Evolutionary conservation across 35 echinoderm and acorn worm species (phyloP).

Genomic region (Anneissia japonica): DNA sequence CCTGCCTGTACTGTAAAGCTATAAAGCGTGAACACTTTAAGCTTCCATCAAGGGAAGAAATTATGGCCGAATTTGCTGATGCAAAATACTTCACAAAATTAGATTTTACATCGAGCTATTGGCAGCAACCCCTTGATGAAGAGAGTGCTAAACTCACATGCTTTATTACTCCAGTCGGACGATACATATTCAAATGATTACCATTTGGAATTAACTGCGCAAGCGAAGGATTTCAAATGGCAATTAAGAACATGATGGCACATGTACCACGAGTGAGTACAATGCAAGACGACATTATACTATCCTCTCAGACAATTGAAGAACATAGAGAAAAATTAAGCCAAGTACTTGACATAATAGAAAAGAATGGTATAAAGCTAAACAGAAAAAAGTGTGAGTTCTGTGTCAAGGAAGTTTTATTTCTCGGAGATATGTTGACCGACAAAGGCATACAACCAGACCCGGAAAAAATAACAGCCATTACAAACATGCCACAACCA

Average conservation of each 20-base stretch:
- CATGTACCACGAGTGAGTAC: neutral
- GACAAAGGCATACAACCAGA: neutral
- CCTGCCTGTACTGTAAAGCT: no score
- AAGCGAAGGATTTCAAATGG: no score
- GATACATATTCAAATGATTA: no score
- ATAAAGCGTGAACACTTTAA: neutral
- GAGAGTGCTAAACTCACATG: no score
- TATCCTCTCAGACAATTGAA: neutral
- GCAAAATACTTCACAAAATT: no score
- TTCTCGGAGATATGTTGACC: no score
- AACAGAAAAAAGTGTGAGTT: slow-evolving; percentile 1
- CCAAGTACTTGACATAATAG: slow-evolving; percentile 5
- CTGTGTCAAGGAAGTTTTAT: neutral
- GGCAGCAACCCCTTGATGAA: no score
- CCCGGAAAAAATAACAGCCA: neutral
- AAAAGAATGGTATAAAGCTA: no score
- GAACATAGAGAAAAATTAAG: neutral
- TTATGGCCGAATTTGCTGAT: neutral
- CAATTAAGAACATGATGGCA: no score
- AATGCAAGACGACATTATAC: neutral
- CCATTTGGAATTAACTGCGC: no score
- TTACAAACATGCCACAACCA: neutral
- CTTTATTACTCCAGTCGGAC: no score
- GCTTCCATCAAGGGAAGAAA: neutral
- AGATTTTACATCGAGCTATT: neutral